Percentiles rank a stretch among this genome's conserved stretches.
phyloP scores from a whole-genome alignment of 2,888 invertebrate genomes.

The Agrochola lota region DNA sequence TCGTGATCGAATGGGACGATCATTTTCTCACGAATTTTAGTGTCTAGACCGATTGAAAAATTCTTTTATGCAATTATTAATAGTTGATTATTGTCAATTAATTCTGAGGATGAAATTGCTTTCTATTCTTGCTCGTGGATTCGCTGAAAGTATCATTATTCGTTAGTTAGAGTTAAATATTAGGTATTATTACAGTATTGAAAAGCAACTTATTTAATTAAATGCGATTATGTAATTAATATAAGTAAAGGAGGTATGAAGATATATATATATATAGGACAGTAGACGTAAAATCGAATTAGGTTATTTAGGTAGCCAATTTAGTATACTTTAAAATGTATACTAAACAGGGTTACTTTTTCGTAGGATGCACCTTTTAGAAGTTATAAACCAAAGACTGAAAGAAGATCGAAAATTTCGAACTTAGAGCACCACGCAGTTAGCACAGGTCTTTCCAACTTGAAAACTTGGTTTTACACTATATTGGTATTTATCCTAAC shows the following conservation, averaged over 20 bases:
- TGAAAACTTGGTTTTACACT: neutral
- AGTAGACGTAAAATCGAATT: neutral
- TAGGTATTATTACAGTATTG: neutral
- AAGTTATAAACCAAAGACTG: neutral
- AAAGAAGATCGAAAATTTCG: neutral
- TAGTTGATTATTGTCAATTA: slow-evolving; percentile 25
- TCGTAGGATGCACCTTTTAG: neutral
- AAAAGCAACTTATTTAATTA: neutral
- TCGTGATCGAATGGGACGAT: slow-evolving; percentile 68
- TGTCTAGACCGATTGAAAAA: slow-evolving; percentile 45
- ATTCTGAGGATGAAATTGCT: slow-evolving; percentile 29
- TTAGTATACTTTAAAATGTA: neutral
- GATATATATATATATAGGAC: too few relatives aligned
- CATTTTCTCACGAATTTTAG: slow-evolving; percentile 64
- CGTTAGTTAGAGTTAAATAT: neutral
- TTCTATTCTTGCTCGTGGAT: slow-evolving; percentile 17
- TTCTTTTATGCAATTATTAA: slow-evolving; percentile 35
- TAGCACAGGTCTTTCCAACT: neutral
- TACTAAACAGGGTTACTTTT: neutral
- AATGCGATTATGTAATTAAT: neutral
- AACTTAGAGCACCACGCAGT: neutral
- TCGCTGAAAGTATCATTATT: neutral
- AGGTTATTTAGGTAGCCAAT: neutral
- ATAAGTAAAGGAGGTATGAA: slow-evolving; percentile 5
- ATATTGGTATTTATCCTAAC: neutral